Base-by-base conservation (phyloP, 2,888 invertebrate species). In the Dione vanillae region DNA sequence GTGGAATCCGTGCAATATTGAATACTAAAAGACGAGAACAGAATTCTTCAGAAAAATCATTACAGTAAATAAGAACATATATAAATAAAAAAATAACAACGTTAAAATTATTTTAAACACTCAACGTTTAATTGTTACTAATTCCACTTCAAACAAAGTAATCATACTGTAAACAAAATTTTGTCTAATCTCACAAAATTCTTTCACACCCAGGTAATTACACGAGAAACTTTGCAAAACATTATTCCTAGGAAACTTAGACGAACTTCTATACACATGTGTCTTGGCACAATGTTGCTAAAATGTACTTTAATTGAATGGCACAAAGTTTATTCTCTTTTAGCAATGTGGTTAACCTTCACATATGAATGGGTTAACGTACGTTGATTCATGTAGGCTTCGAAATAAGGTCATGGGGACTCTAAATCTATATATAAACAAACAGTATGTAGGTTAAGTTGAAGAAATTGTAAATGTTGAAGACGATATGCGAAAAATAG, bases 301-400 rank as follows among this genome's bases (percentile, higher is more conserved):
- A 78, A 80, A 71, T 65, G 56, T 35, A 69, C 82, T 78, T 56
- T 83, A 76, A n/a, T 0, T 0, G 0, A 62, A 43, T 0, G 54
- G 16, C 19, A 74, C 83, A 84, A 71, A 76, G 79, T 69, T 78
- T 74, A 80, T 65, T 74, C 66, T 75, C 62, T 74, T 76, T 65
- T 75, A 70, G 27, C 41, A 70, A 62, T 59, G 67, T 65, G 40
- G 66, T 76, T 88, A 87, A 90, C 88, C 91, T 86, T 85, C 85
- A 83, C 84, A 83, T 84, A 83, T 82, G 74, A 86, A 81, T 86
- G 77, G 86, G 87, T 85, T 86, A 86, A 84, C 79, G 85, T 83
- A 84, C 87, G 78, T 72, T 79, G 77, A 78, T 78, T 75, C 75
- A 74, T 70, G 66, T 69, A 72, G 74, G 70, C 56, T 70, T 56